Evolutionary conservation across 2,113 vertebrate species (phyloP).

Genomic region (Rutilus rutilus): DNA sequence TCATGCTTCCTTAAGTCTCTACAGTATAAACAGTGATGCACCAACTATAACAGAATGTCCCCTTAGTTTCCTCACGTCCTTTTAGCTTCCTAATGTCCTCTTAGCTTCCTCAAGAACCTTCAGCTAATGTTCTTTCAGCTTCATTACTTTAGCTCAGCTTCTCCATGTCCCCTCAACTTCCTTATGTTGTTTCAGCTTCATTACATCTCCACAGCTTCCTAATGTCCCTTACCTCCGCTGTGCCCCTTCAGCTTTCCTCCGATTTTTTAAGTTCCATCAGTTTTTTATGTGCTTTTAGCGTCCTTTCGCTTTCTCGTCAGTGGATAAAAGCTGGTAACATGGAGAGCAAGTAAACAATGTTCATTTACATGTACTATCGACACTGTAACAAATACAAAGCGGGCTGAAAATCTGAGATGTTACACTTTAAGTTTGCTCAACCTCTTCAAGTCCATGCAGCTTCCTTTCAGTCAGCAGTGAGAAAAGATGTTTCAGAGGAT

Average conservation of each 20-base stretch:
- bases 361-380: too few species aligned
- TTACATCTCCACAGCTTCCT: constrained; percentile 2
- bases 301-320: not conserved
- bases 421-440: too few species aligned
- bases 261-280: not conserved
- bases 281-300: not conserved
- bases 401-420: too few species aligned
- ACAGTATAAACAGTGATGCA: too few species aligned
- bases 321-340: not conserved
- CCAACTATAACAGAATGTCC: too few species aligned
- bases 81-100: not conserved
- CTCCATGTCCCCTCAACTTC: not conserved
- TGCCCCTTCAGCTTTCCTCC: not conserved
- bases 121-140: not conserved
- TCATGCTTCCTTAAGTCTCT: not conserved
- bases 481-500: not conserved
- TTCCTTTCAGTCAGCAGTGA: not conserved
- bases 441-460: not conserved
- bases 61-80: too few species aligned
- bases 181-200: not conserved
- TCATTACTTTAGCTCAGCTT: not conserved
- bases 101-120: not conserved
- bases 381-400: too few species aligned
- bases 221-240: not conserved
- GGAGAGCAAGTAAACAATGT: too few species aligned